phyloP scores from a whole-genome alignment of 2,113 vertebrate genomes.

The Pomatorhinus ruficollis region DNA sequence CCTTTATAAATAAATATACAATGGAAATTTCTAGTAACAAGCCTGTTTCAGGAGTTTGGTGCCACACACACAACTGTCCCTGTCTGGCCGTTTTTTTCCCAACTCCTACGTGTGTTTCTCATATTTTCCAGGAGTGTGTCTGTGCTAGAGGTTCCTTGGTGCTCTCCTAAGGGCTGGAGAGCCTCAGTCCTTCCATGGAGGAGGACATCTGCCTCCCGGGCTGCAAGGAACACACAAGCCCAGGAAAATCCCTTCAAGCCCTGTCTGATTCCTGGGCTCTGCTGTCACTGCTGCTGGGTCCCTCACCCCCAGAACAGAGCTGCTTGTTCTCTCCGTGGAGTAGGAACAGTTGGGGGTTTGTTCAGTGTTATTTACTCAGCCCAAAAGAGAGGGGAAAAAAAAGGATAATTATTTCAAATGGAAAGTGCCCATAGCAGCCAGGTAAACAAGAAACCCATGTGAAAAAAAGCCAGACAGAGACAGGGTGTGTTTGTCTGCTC shows the following conservation, averaged over 20 bases:
- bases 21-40: not conserved
- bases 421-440: constrained; percentile 47
- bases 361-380: constrained; percentile 4
- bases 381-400: not conserved
- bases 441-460: constrained; percentile 53
- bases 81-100: not conserved
- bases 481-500: not conserved
- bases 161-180: not conserved
- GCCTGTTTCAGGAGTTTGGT: not conserved
- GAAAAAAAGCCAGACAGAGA: constrained; percentile 29
- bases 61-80: not conserved
- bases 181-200: not conserved
- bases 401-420: constrained; percentile 30
- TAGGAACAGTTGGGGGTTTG: constrained; percentile 16
- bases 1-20: not conserved
- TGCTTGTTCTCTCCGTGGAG: not conserved
- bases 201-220: not conserved
- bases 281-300: not conserved
- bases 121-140: not conserved
- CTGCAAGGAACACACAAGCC: not conserved
- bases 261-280: not conserved
- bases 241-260: not conserved
- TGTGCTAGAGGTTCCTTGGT: not conserved
- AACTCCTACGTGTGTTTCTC: not conserved
- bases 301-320: not conserved